Base-by-base conservation (phyloP, 2,113 vertebrate genomes). In the Romanogobio albipinnatus region DNA sequence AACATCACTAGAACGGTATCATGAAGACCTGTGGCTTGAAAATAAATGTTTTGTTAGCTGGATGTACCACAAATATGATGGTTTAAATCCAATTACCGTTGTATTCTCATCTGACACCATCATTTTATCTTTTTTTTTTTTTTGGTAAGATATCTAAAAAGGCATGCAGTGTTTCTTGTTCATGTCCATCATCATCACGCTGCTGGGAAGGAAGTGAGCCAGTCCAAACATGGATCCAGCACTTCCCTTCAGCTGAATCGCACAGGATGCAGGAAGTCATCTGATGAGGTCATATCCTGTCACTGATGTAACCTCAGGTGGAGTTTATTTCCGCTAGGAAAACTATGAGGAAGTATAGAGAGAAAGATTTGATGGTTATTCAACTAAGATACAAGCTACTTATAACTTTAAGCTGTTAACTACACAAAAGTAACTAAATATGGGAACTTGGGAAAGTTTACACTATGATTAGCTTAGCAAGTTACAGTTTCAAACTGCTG, bases 181-280 rank as follows among this genome's bases (percentile, higher is more conserved):
- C 70, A 53, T 33, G 49, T 76, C 83, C 68, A 70, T 66, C 59
- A 33, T 70, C n/a, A 66, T 2, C 29, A 29, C 29, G 17, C 39
- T 1, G 9, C 6, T 19, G 53, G 3, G 24, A 0, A 13, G 82
- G 82, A 86, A 81, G 33, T 47, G 29, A 43, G 24, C 81, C 61
- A 43, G 66, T 83, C 79, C 51, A 24, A 47, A 61, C 85, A 64
- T 36, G 82, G 85, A 86, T 86, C 36, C 82, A 43, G 45, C 10
- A 7, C 78, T 82, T 88, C 87, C 87, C 45, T 61, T 86, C 19
- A 24, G 43, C 59, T 24, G 15, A 78, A 43, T 51, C n/a, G 43
- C 36, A 49, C 79, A 74, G 87, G 78, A 88, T 82, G 36, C 6
- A 82, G 87, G 87, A 88, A 88, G 66, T 84, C 49, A 88, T 88